phyloP scores from a whole-genome alignment of 2,113 vertebrate genomes.

The Rostratula benghalensis region DNA sequence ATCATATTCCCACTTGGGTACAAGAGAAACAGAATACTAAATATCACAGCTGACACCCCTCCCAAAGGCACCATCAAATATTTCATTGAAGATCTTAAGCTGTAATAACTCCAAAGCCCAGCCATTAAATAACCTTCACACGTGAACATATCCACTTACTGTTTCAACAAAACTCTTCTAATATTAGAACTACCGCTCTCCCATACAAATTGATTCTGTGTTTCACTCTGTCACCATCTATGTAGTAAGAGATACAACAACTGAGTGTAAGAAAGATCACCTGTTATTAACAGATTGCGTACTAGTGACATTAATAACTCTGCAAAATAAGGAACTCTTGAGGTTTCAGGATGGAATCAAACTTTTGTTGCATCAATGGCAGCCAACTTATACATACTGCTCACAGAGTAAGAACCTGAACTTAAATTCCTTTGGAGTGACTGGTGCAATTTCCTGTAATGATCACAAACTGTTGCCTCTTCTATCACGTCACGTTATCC shows the following conservation, averaged over 20 bases:
- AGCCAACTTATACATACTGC: not conserved
- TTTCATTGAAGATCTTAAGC: not conserved
- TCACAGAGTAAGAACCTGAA: not conserved
- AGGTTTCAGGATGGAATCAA: not conserved
- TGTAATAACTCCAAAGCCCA: constrained; percentile 3
- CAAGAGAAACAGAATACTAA: constrained; percentile 5
- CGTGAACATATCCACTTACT: not conserved
- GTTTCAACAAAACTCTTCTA: not conserved
- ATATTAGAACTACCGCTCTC: not conserved
- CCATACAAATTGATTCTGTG: not conserved
- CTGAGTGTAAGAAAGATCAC: not conserved
- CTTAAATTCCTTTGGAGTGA: not conserved
- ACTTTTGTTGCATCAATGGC: not conserved
- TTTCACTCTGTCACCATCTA: not conserved
- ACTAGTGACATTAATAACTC: not conserved
- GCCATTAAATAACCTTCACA: constrained; percentile 10
- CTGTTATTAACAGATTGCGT: not conserved
- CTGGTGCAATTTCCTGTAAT: not conserved
- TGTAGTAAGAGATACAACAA: not conserved
- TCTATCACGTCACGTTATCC: not conserved
- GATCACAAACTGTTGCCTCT: not conserved
- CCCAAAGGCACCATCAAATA: constrained; percentile 30
- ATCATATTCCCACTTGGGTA: constrained; percentile 1
- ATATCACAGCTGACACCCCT: not conserved
- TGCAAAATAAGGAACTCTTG: not conserved